Evolutionary conservation across 2,888 invertebrate species (phyloP).

Genomic region (Pollenia labialis): DNA sequence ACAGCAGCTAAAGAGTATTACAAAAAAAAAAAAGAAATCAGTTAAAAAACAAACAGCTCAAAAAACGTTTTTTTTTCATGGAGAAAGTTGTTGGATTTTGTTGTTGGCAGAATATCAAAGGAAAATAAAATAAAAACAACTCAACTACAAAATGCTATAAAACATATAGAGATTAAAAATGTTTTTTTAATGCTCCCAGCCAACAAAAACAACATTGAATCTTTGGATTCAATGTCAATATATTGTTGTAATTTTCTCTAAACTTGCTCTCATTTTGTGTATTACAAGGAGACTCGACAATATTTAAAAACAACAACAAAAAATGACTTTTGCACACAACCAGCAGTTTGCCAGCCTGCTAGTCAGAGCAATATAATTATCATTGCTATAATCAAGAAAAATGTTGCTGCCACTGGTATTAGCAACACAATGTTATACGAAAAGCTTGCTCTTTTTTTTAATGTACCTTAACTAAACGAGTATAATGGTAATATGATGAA

Average conservation of each 20-base stretch:
- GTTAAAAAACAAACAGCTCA: constrained; percentile 27
- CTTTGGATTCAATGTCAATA: constrained; percentile 81
- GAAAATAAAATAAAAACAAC: constrained; percentile 47
- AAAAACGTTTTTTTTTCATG: constrained; percentile 49
- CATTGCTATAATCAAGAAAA: constrained; percentile 53
- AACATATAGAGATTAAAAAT: constrained; percentile 13
- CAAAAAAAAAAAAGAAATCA: constrained; percentile 36
- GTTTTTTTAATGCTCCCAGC: constrained; percentile 63
- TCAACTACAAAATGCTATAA: constrained; percentile 40
- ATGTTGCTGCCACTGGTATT: constrained; percentile 58
- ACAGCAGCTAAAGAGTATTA: constrained; percentile 66
- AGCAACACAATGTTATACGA: constrained; percentile 20
- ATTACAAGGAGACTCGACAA: constrained; percentile 38
- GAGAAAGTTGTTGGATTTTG: constrained; percentile 63
- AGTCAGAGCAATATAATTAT: constrained; percentile 48
- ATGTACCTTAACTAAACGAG: constrained; percentile 28
- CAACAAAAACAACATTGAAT: constrained; percentile 75
- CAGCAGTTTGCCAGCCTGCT: constrained; percentile 70
- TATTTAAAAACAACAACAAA: constrained; percentile 18
- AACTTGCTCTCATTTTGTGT: constrained; percentile 79
- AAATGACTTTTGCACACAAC: constrained; percentile 40
- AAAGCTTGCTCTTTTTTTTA: constrained; percentile 35
- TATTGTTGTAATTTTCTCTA: constrained; percentile 76
- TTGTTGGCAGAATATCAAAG: constrained; percentile 72
- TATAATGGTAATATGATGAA: constrained; percentile 63